Percentiles rank a stretch among this genome's conserved stretches.
phyloP scores from a whole-genome alignment of 2,888 invertebrate species.

The Heliconius ismenius region DNA sequence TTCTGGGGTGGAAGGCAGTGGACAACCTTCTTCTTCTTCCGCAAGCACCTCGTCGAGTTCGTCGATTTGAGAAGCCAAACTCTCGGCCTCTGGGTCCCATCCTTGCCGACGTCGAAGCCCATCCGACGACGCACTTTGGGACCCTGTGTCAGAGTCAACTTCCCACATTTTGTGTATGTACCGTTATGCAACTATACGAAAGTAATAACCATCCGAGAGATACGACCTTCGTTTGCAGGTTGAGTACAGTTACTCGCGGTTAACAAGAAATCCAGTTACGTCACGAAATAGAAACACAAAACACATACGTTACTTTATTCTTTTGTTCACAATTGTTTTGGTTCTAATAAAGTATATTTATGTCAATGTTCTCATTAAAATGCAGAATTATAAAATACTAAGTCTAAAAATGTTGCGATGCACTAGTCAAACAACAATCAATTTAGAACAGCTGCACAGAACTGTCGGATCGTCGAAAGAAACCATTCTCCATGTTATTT shows the following conservation, averaged over 20 bases:
- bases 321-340: constrained; percentile 39
- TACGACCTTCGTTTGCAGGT: constrained; percentile 63
- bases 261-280: constrained; percentile 71
- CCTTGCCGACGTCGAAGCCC: constrained; percentile 76
- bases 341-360: constrained; percentile 29
- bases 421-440: constrained; percentile 48
- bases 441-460: constrained; percentile 54
- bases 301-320: constrained; percentile 49
- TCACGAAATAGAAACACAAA: constrained; percentile 61
- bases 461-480: constrained; percentile 46
- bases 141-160: constrained; percentile 72
- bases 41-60: constrained; percentile 83
- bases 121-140: constrained; percentile 74
- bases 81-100: constrained; percentile 78
- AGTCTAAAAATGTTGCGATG: constrained; percentile 42
- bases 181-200: constrained; percentile 56
- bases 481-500: constrained; percentile 46
- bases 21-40: constrained; percentile 92
- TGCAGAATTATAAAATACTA: constrained; percentile 37
- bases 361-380: constrained; percentile 24
- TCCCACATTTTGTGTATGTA: constrained; percentile 73
- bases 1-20: constrained; percentile 92
- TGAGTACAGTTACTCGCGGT: constrained; percentile 57
- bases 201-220: constrained; percentile 59
- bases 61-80: constrained; percentile 76